A percentile compares a stretch with the other conserved stretches of the same genome.
These are phyloP conservation scores for Hylyphantes graminicola DNA, from an alignment of 1,140 invertebrate species.

Conservation along the genomic window DNA sequence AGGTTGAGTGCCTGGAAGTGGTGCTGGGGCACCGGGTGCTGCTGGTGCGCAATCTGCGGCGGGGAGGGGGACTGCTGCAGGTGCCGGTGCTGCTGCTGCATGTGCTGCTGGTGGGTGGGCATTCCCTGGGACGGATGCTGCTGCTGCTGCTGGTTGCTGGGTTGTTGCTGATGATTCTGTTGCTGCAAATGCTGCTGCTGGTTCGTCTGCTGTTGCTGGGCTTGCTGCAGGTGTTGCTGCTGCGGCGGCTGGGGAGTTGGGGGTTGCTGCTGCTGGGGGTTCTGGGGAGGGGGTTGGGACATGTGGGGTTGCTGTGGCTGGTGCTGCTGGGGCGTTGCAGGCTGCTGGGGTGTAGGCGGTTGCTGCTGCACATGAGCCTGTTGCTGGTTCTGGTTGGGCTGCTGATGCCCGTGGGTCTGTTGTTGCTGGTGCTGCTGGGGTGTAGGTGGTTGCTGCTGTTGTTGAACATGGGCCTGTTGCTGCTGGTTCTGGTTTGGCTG, in stretches of 20 bases:
- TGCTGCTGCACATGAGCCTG: conserved; percentile 9
- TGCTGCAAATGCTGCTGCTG: conserved; percentile 43
- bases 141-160: conserved; percentile 37
- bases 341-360: not conserved
- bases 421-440: conserved; percentile 7
- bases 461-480: conserved; percentile 18
- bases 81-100: conserved; percentile 73
- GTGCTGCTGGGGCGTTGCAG: not conserved
- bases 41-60: conserved; percentile 70
- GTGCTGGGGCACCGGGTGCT: conserved; percentile 84
- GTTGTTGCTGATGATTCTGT: not conserved
- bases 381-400: not conserved
- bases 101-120: not conserved
- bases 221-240: conserved; percentile 33
- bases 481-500: conserved; percentile 22
- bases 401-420: not conserved
- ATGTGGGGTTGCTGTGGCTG: conserved; percentile 15
- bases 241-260: conserved; percentile 14
- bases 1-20: conserved; percentile 56
- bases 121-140: conserved; percentile 39
- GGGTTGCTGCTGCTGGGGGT: conserved; percentile 30
- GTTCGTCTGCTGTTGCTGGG: conserved; percentile 36
- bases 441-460: conserved; percentile 19
- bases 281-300: conserved; percentile 1
- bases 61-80: conserved; percentile 66